These are phyloP conservation scores for Channa maculata DNA, from an alignment of 2,113 vertebrate genomes.

Conservation along the genomic window DNA sequence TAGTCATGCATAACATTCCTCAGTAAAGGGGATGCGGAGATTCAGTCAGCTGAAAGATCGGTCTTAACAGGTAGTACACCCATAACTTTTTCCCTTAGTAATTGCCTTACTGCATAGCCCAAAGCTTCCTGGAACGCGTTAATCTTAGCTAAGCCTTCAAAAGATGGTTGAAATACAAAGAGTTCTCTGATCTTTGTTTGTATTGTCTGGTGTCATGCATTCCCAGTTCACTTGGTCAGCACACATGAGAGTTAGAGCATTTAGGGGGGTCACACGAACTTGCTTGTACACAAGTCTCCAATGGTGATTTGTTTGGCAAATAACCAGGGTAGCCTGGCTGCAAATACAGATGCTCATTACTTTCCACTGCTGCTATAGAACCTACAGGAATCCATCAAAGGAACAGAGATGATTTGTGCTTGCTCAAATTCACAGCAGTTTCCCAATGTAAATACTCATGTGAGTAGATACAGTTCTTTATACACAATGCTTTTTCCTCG, in stretches of 20 bases:
- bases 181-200: conserved; percentile 51
- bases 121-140: conserved; percentile 17
- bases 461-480: conserved; percentile 14
- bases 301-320: conserved; percentile 81
- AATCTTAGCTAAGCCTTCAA: background rate
- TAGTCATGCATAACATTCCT: conserved; percentile 83
- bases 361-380: conserved; percentile 29
- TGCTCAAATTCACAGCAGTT: conserved; percentile 12
- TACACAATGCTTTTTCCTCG: background rate
- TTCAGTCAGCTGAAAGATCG: conserved; percentile 66
- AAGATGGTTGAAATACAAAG: conserved; percentile 23
- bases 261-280: conserved; percentile 33
- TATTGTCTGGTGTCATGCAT: conserved; percentile 52
- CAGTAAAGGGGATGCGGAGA: conserved; percentile 33
- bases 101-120: too few relatives aligned
- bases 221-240: conserved; percentile 46
- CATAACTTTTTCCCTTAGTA: background rate
- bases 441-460: background rate
- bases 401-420: background rate
- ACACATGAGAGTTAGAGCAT: conserved; percentile 25
- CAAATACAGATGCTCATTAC: conserved; percentile 29
- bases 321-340: conserved; percentile 53
- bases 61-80: conserved; percentile 50
- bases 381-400: conserved; percentile 1
- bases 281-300: conserved; percentile 41